Conservation (phyloP, 2,113 vertebrate genomes). For the Verasper variegatus region DNA sequence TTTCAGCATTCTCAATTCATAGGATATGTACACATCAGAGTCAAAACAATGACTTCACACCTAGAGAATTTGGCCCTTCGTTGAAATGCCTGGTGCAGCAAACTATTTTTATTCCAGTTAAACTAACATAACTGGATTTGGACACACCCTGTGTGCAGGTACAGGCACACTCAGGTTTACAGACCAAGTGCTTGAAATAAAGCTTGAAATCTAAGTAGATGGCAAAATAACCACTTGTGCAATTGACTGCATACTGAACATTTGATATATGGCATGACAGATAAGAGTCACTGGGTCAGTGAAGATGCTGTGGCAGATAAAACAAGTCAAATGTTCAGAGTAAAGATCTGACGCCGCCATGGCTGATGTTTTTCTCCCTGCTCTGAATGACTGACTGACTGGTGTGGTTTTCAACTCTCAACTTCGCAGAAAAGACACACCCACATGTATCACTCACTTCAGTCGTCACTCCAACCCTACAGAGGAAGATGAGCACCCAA, state of each 20-base stretch:
- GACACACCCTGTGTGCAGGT: neutral
- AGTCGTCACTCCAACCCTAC: neutral
- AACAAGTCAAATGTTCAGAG: too few relatives aligned
- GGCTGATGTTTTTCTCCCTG: too few relatives aligned
- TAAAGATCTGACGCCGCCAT: slow-evolving; percentile 30
- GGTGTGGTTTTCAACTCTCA: slow-evolving; percentile 3
- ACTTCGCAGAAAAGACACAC: slow-evolving; percentile 26
- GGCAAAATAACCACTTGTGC: neutral
- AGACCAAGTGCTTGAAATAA: neutral
- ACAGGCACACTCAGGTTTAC: neutral
- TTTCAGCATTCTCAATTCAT: too few relatives aligned
- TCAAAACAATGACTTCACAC: too few relatives aligned
- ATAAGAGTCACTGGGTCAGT: too few relatives aligned
- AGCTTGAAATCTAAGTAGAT: neutral
- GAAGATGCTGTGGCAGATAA: too few relatives aligned
- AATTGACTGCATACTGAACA: neutral
- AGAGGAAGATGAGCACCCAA: neutral
- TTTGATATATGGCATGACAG: neutral
- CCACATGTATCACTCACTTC: neutral
- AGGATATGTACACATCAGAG: too few relatives aligned
- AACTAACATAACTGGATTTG: neutral
- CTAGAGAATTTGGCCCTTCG: neutral
- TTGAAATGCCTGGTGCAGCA: neutral
- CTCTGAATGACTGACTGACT: neutral
- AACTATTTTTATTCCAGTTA: neutral